Base-by-base conservation (phyloP, 2,113 vertebrate genomes). In the Zosterops japonicus region DNA sequence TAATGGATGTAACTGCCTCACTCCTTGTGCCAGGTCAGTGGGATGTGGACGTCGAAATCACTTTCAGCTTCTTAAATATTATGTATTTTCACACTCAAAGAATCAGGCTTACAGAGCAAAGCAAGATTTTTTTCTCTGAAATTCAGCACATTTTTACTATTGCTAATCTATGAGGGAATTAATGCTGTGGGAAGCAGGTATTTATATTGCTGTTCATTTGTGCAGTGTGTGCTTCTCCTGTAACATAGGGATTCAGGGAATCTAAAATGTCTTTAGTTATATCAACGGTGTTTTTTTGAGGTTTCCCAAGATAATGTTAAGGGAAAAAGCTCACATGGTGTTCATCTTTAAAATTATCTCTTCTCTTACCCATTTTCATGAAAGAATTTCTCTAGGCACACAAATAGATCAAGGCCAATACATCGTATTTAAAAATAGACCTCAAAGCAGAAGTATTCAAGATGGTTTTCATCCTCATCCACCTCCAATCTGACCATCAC, bases 91-190 rank as follows among this genome's bases (percentile, higher is more conserved):
- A 70, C 25, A 52, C 39, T 56, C 28, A 47, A 84, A 78, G 69
- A 71, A 68, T n/a, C 8, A 57, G 36, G 31, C 33, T 70, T 84
- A 78, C 15, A 68, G 61, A 68, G 65, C 23, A 87, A 83, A 82
- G 27, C 35, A 64, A 24, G 52, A n/a, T 52, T 72, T 80, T 69
- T 70, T 70, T 22, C 28, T 71, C 33, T 90, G 63, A 90, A 91
- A 91, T 94, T 80, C 78, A 85, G 13, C 67, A 84, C 46, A 14
- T 29, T 91, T 84, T 94, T 69, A 47, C 39, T 61, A 33, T 27
- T 83, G 49, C 68, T 65, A 47, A 53, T 77, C 49, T 85, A 20
- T 50, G 31, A 83, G 53, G 78, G 39, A 63, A 78, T 46, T 52
- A 76, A 47, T 39, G 33, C 70, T 65, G 44, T 47, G 50, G 64